phyloP scores from a whole-genome alignment of 2,888 invertebrate genomes.

The Drosophila kokeensis region DNA sequence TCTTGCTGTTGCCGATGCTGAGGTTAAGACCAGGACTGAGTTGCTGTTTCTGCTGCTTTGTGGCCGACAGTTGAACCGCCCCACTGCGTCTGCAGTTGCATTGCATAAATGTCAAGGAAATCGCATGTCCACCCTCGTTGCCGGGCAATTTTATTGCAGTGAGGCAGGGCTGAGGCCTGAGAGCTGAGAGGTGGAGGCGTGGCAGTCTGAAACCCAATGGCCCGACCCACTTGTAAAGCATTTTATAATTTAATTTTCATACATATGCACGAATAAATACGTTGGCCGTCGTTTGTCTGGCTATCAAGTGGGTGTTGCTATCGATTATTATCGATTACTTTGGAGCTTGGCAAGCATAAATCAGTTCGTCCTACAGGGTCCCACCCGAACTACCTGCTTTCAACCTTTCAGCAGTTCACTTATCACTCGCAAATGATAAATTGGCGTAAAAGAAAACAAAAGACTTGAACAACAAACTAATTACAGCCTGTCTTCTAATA shows the following conservation, averaged over 20 bases:
- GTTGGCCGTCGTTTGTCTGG: conserved; percentile 33
- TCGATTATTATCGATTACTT: conserved; percentile 81
- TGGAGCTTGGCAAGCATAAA: conserved; percentile 67
- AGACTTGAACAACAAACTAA: conserved; percentile 67
- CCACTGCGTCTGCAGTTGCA: conserved; percentile 71
- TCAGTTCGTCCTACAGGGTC: conserved; percentile 49
- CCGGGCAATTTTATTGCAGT: conserved; percentile 66
- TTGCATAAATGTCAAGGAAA: conserved; percentile 81
- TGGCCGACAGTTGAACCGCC: conserved; percentile 59
- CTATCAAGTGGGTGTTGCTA: conserved; percentile 75
- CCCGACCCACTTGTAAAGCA: conserved; percentile 80
- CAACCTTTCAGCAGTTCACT: conserved; percentile 81
- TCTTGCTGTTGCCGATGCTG: conserved; percentile 2
- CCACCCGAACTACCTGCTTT: conserved; percentile 36
- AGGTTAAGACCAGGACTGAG: conserved; percentile 20
- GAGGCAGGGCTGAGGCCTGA: conserved; percentile 38
- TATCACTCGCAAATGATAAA: conserved; percentile 71
- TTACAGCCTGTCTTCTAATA: conserved; percentile 63
- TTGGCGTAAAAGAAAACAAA: conserved; percentile 62
- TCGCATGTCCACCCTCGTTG: conserved; percentile 81
- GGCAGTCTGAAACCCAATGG: conserved; percentile 48
- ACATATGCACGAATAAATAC: conserved; percentile 23
- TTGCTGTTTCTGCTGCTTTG: conserved; percentile 10
- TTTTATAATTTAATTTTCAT: conserved; percentile 85
- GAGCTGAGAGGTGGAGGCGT: conserved; percentile 33